A percentile compares a stretch with the other conserved stretches of the same genome.
Evolutionary conservation across 2,888 invertebrate genomes (phyloP).

Genomic region (Trisateles emortualis): DNA sequence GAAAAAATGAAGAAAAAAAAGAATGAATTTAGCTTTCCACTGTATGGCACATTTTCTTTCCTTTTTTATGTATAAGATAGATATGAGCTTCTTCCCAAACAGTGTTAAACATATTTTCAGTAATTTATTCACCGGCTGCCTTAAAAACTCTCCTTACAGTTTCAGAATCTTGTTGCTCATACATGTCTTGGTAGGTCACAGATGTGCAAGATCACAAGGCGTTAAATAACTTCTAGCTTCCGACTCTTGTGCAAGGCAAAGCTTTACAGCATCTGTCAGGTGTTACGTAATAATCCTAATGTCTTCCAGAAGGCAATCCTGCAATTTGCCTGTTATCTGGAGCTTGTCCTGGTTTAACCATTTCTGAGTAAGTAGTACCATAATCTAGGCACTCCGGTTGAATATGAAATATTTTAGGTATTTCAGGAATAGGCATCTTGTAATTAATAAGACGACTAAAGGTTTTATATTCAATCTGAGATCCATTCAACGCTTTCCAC

Average conservation of each 20-base stretch:
- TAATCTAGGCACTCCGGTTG: slow-evolving; percentile 66
- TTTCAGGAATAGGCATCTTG: slow-evolving; percentile 68
- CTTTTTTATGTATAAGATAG: too few species aligned
- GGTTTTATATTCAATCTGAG: slow-evolving; percentile 78
- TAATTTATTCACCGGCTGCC: slow-evolving; percentile 80
- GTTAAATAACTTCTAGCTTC: slow-evolving; percentile 66
- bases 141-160: slow-evolving; percentile 81
- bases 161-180: slow-evolving; percentile 65
- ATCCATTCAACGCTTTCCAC: slow-evolving; percentile 78
- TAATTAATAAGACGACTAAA: slow-evolving; percentile 82
- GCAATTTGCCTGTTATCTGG: slow-evolving; percentile 60
- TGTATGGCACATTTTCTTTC: too few species aligned
- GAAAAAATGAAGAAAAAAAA: too few species aligned
- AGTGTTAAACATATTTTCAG: slow-evolving; percentile 76
- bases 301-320: slow-evolving; percentile 75
- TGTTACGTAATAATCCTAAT: slow-evolving; percentile 73
- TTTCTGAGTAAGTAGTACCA: slow-evolving; percentile 74
- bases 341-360: slow-evolving; percentile 68
- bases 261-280: slow-evolving; percentile 61
- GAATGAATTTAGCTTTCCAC: too few species aligned
- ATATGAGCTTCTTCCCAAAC: slow-evolving; percentile 84
- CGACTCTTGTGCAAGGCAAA: slow-evolving; percentile 70
- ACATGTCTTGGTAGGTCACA: slow-evolving; percentile 76
- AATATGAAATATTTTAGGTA: slow-evolving; percentile 75
- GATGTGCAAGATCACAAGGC: slow-evolving; percentile 70